These are phyloP conservation scores for Drosophila sproati DNA, from an alignment of 1,140 invertebrate genomes.

Conservation along the genomic window DNA sequence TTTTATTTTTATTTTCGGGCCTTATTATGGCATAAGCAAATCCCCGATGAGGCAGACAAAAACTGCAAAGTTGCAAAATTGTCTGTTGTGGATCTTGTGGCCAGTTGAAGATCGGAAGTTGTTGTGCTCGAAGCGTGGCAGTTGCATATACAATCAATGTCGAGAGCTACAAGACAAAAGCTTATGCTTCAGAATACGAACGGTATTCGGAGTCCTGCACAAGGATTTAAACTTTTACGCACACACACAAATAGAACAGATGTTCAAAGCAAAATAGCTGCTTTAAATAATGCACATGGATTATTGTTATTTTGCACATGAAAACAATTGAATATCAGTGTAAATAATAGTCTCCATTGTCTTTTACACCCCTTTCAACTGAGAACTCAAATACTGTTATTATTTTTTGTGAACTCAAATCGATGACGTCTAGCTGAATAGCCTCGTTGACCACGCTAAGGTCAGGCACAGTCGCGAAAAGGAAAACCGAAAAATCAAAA, in stretches of 20 bases:
- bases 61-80: conserved; percentile 39
- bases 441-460: background rate
- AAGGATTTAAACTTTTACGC: conserved; percentile 12
- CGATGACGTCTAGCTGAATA: background rate
- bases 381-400: conserved; percentile 44
- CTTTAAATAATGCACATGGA: background rate
- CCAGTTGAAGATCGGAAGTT: conserved; percentile 10
- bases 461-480: conserved; percentile 8
- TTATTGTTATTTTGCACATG: conserved; percentile 17
- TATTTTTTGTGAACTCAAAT: conserved; percentile 17
- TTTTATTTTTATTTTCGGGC: conserved; percentile 9
- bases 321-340: conserved; percentile 38
- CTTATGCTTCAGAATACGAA: background rate
- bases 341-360: conserved; percentile 42
- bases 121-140: conserved; percentile 16
- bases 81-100: background rate
- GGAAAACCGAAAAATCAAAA: background rate
- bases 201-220: conserved; percentile 1
- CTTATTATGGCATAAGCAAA: conserved; percentile 51
- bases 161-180: background rate
- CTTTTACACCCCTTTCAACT: conserved; percentile 49
- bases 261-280: conserved; percentile 1
- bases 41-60: conserved; percentile 9
- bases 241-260: conserved; percentile 1
- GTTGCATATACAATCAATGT: background rate